phyloP scores from a whole-genome alignment of 2,888 invertebrate genomes.

The Ethmia dodecea region DNA sequence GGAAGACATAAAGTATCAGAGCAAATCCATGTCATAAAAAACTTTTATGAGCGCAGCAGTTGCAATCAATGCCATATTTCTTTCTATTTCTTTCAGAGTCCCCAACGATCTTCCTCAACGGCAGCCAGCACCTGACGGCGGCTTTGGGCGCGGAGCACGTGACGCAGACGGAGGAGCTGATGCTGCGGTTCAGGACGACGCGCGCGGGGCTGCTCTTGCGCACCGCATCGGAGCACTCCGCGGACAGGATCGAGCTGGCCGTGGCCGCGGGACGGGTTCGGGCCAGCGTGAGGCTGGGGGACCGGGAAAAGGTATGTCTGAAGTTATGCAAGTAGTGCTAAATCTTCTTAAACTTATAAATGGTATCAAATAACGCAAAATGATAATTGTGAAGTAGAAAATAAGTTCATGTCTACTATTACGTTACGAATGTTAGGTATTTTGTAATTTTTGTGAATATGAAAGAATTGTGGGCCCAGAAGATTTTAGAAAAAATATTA shows the following conservation, averaged over 20 bases:
- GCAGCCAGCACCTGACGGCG: constrained; percentile 91
- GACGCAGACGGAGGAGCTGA: constrained; percentile 93
- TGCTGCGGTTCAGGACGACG: constrained; percentile 90
- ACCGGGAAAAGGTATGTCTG: constrained; percentile 85
- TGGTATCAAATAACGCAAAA: no score
- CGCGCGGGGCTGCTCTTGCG: constrained; percentile 86
- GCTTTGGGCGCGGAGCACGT: constrained; percentile 84
- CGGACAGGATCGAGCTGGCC: constrained; percentile 90
- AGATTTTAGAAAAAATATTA: no score
- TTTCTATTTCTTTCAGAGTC: constrained; percentile 86
- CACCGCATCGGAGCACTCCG: constrained; percentile 87
- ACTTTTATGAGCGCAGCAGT: no score
- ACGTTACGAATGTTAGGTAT: no score
- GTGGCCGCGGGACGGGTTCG: constrained; percentile 90
- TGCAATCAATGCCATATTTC: no score
- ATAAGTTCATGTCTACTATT: no score
- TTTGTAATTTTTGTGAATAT: no score
- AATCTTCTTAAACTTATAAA: no score
- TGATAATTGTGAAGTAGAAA: no score
- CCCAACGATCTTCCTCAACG: constrained; percentile 91
- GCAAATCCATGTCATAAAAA: no score
- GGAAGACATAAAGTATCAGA: no score
- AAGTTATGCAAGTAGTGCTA: background rate
- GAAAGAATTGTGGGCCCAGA: no score
- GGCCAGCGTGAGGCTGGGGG: constrained; percentile 89